Conservation (phyloP, 2,888 invertebrate genomes). For the Bursaphelenchus okinawaensis region DNA sequence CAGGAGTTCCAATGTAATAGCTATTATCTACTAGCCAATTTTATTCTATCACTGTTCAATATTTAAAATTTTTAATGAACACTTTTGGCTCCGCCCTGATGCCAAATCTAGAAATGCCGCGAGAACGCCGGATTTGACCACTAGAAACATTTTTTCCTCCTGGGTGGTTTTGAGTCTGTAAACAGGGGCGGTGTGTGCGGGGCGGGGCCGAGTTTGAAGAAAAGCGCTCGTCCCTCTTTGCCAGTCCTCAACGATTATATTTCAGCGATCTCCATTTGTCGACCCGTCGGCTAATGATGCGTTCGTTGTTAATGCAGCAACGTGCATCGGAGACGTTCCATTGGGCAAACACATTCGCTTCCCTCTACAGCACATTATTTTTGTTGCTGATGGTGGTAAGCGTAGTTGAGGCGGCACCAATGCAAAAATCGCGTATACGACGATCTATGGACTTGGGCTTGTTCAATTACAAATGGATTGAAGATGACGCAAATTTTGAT, state of each 20-base stretch:
- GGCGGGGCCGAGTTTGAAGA: too few species aligned
- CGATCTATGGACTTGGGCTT: neutral
- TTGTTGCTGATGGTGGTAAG: neutral
- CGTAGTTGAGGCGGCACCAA: conserved; percentile 4
- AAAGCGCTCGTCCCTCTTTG: too few species aligned
- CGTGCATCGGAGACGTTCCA: neutral
- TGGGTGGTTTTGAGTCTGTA: too few species aligned
- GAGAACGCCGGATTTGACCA: neutral
- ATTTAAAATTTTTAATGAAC: too few species aligned
- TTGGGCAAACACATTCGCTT: neutral
- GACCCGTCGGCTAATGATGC: neutral
- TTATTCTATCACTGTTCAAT: too few species aligned
- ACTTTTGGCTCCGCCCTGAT: too few species aligned
- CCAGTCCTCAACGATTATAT: neutral
- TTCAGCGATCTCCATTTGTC: neutral
- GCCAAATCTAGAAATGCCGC: too few species aligned
- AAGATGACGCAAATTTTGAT: neutral
- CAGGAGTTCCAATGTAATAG: too few species aligned
- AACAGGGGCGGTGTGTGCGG: too few species aligned
- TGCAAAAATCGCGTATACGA: conserved; percentile 3
- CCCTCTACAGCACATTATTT: neutral
- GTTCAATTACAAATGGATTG: neutral
- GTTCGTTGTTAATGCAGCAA: neutral
- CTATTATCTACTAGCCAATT: too few species aligned
- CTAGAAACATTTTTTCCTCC: too few species aligned